Percentiles rank a stretch among this genome's conserved stretches.
These are phyloP conservation scores for Ia io DNA, from an alignment of 2,113 vertebrate genomes.

Conservation along the genomic window DNA sequence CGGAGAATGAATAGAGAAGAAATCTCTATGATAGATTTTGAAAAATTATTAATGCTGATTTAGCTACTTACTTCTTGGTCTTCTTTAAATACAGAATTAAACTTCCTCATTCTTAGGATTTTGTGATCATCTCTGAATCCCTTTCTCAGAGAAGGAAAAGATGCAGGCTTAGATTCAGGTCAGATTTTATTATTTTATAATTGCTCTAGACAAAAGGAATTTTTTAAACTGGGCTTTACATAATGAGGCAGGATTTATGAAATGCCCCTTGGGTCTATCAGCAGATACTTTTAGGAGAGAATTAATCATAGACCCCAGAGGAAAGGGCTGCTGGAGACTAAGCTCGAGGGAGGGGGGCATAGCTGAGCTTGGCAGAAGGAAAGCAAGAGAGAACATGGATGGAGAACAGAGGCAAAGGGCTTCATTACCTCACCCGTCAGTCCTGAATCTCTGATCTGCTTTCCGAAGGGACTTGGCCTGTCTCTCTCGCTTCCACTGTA, in stretches of 20 bases:
- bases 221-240: slow-evolving; percentile 47
- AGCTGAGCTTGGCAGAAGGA: neutral
- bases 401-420: neutral
- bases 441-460: neutral
- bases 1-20: neutral
- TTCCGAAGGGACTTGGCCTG: neutral
- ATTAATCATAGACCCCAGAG: slow-evolving; percentile 57
- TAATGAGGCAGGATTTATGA: slow-evolving; percentile 64
- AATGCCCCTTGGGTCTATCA: slow-evolving; percentile 50
- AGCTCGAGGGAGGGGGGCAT: accelerated
- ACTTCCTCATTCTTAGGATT: neutral
- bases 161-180: neutral
- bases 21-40: neutral
- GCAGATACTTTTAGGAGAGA: slow-evolving; percentile 65
- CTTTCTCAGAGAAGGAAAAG: slow-evolving; percentile 28
- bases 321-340: neutral
- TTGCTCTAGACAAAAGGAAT: slow-evolving; percentile 56
- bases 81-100: neutral
- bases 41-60: neutral
- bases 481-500: neutral
- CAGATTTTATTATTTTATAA: slow-evolving; percentile 63
- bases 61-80: neutral
- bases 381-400: neutral
- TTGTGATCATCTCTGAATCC: neutral
- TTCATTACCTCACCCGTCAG: neutral